Evolutionary conservation across 1,140 invertebrate genomes (phyloP).

Genomic region (Polypedilum vanderplanki): DNA sequence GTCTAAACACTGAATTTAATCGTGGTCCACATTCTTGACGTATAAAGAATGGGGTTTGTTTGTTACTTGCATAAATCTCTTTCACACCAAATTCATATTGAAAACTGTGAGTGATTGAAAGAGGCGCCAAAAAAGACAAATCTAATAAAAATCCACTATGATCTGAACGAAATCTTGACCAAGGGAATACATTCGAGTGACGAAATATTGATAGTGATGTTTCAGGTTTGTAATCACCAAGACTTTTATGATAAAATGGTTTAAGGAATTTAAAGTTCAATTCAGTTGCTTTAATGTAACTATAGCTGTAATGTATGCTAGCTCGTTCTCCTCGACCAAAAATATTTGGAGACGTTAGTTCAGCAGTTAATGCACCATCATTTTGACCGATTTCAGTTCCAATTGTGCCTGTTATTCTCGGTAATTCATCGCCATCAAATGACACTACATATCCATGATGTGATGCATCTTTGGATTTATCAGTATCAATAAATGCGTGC

Average conservation of each 20-base stretch:
- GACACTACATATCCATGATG: conserved; percentile 43
- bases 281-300: conserved; percentile 39
- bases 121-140: conserved; percentile 16
- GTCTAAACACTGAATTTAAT: conserved; percentile 40
- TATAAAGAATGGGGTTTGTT: conserved; percentile 40
- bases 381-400: conserved; percentile 43
- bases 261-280: conserved; percentile 42
- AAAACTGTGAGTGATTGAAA: conserved; percentile 35
- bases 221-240: conserved; percentile 41
- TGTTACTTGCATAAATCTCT: conserved; percentile 37
- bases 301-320: conserved; percentile 41
- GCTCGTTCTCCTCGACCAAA: conserved; percentile 41
- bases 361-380: conserved; percentile 40
- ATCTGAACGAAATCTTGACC: neutral
- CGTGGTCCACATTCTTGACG: conserved; percentile 42
- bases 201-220: conserved; percentile 41
- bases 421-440: conserved; percentile 39
- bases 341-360: conserved; percentile 40
- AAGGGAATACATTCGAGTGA: conserved; percentile 32
- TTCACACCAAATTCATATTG: conserved; percentile 42
- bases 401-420: conserved; percentile 40
- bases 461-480: conserved; percentile 37
- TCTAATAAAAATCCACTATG: conserved; percentile 16
- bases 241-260: conserved; percentile 41
- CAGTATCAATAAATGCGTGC: conserved; percentile 40